Evolutionary conservation across 1,140 invertebrate species (phyloP).

Genomic region (Leptopilina boulardi): DNA sequence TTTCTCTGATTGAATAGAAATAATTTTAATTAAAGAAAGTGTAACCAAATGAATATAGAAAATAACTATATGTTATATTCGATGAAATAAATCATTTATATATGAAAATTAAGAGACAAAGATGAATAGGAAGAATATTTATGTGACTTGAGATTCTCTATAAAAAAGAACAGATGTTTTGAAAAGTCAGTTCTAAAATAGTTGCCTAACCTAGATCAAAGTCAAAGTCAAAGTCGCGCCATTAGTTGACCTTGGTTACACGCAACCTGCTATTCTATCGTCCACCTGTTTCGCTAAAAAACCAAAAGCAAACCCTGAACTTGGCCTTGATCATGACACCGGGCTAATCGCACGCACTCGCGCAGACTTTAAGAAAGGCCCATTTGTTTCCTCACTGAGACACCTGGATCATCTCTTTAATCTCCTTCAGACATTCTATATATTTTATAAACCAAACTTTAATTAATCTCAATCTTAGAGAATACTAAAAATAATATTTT

Average conservation of each 20-base stretch:
- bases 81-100: too few relatives aligned
- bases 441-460: too few relatives aligned
- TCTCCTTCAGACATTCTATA: neutral
- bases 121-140: neutral
- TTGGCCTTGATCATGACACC: constrained; percentile 43
- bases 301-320: constrained; percentile 29
- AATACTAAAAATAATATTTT: too few relatives aligned
- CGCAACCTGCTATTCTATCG: constrained; percentile 37
- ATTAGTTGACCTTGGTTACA: constrained; percentile 51
- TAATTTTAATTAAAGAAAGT: too few relatives aligned
- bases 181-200: neutral
- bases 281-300: constrained; percentile 50
- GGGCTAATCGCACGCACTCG: constrained; percentile 5
- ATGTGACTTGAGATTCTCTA: neutral
- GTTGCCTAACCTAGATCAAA: constrained; percentile 36
- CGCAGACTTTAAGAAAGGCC: neutral
- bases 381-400: neutral
- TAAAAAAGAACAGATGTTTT: constrained; percentile 6
- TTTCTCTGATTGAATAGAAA: too few relatives aligned
- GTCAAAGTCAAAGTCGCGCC: constrained; percentile 33
- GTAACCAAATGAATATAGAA: too few relatives aligned
- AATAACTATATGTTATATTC: too few relatives aligned
- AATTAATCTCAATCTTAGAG: too few relatives aligned
- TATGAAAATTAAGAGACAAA: too few relatives aligned
- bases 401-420: constrained; percentile 9